phyloP scores from a whole-genome alignment of 2,888 invertebrate genomes.

The Cyclophora punctaria region DNA sequence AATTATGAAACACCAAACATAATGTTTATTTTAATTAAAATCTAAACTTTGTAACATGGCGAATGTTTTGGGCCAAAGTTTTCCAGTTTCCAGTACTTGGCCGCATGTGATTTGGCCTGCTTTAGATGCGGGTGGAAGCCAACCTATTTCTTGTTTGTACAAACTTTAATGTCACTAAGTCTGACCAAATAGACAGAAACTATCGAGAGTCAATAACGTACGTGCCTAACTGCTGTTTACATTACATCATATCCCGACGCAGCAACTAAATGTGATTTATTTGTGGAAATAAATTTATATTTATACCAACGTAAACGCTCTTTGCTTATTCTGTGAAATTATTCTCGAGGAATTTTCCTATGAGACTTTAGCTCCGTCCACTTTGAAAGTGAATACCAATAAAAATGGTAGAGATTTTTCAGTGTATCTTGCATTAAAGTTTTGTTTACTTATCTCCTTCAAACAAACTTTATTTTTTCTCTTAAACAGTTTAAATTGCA shows the following conservation, averaged over 20 bases:
- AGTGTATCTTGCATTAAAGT: too few relatives aligned
- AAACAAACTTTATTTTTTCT: too few relatives aligned
- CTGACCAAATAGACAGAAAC: constrained; percentile 43
- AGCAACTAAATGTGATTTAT: constrained; percentile 3
- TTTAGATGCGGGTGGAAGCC: constrained; percentile 46
- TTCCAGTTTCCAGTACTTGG: constrained; percentile 36
- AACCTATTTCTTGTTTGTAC: constrained; percentile 47
- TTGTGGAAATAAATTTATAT: constrained; percentile 1
- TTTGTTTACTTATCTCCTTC: too few relatives aligned
- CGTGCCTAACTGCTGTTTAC: constrained; percentile 25
- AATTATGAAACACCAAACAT: background rate
- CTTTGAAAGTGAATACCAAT: too few relatives aligned
- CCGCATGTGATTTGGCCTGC: constrained; percentile 42
- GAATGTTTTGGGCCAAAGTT: constrained; percentile 15
- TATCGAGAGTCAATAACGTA: constrained; percentile 37
- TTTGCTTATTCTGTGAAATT: background rate
- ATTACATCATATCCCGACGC: constrained; percentile 7
- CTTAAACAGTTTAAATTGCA: too few relatives aligned
- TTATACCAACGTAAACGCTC: background rate
- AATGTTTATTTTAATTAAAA: background rate
- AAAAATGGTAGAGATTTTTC: too few relatives aligned
- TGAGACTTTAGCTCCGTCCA: background rate
- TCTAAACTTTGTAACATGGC: constrained; percentile 1
- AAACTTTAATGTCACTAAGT: constrained; percentile 47
- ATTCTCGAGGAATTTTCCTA: background rate